A percentile compares a stretch with the other conserved stretches of the same genome.
These are phyloP conservation scores for Sturnus vulgaris DNA, from an alignment of 2,113 vertebrate genomes.

Conservation along the genomic window DNA sequence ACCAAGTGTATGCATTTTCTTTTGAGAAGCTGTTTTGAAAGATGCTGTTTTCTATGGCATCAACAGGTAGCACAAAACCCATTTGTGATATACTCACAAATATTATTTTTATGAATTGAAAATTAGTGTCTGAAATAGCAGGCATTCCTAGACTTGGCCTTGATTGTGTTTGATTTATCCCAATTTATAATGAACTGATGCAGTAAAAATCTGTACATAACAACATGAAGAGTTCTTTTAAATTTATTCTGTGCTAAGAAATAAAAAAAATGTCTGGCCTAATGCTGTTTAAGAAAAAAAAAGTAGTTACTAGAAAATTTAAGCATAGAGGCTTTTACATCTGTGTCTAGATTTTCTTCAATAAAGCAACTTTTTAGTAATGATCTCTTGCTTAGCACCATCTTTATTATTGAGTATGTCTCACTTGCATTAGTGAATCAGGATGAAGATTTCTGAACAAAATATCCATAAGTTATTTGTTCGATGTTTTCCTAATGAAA, in stretches of 20 bases:
- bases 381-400: background rate
- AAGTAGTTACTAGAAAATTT: background rate
- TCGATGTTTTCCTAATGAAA: constrained; percentile 37
- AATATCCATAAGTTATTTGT: constrained; percentile 12
- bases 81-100: background rate
- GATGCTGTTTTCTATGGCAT: background rate
- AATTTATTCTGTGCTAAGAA: constrained; percentile 18
- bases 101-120: constrained; percentile 26
- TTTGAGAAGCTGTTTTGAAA: background rate
- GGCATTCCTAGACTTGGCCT: background rate
- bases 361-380: background rate
- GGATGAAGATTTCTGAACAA: constrained; percentile 9
- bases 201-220: background rate
- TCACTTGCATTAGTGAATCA: constrained; percentile 45
- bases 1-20: background rate
- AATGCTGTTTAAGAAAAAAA: background rate
- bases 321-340: background rate
- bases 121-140: background rate
- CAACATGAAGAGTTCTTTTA: background rate
- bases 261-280: background rate
- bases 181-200: background rate
- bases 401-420: background rate
- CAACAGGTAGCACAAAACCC: background rate
- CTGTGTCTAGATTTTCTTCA: background rate
- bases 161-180: background rate